Conservation (phyloP, 2,797 vertebrate species). For the Miichthys miiuy region DNA sequence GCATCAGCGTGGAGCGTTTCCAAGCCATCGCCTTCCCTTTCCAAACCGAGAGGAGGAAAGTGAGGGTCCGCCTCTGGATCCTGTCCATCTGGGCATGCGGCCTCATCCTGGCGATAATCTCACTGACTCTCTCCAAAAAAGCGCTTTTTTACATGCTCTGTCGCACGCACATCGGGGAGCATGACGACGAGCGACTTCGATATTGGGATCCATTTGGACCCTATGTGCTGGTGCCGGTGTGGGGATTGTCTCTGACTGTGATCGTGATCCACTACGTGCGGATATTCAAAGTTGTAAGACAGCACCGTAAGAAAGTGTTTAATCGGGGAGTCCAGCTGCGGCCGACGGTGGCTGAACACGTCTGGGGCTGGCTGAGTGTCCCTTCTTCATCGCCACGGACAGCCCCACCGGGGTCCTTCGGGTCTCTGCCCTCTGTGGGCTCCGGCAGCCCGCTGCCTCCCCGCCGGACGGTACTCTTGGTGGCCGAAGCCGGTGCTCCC, state of each 20-base stretch:
- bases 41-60: constrained; percentile 57
- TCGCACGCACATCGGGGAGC: constrained; percentile 4
- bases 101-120: constrained; percentile 60
- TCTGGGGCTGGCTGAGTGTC: constrained; percentile 36
- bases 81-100: constrained; percentile 70
- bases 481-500: constrained; percentile 38
- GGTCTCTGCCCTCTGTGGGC: background rate
- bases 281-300: constrained; percentile 74
- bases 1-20: constrained; percentile 80
- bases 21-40: constrained; percentile 77
- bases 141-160: constrained; percentile 68
- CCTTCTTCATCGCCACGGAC: background rate
- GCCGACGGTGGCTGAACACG: constrained; percentile 48
- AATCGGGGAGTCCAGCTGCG: constrained; percentile 65
- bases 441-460: constrained; percentile 9
- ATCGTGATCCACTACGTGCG: constrained; percentile 76
- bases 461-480: constrained; percentile 19
- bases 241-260: constrained; percentile 67
- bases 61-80: constrained; percentile 69
- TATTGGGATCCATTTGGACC: constrained; percentile 68
- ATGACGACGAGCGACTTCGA: background rate
- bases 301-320: constrained; percentile 75
- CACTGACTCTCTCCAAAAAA: constrained; percentile 59
- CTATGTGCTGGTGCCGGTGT: constrained; percentile 77
- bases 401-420: background rate